Evolutionary conservation across 1,140 invertebrate species (phyloP).

Genomic region (Drosophila orosa): DNA sequence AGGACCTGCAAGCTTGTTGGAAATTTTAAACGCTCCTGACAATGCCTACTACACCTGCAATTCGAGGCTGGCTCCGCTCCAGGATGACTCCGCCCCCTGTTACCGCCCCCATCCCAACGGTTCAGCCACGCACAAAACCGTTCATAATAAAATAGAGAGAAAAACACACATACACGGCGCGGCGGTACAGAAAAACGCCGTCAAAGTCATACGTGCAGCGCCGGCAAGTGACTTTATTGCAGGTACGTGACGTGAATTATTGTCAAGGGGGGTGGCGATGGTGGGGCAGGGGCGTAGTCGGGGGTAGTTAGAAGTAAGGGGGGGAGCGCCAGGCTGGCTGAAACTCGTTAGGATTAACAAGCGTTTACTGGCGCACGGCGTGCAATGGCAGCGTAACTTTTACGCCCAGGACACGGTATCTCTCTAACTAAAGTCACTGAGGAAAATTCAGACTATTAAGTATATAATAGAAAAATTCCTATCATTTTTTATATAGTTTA

Average conservation of each 20-base stretch:
- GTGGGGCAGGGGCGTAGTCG: not conserved
- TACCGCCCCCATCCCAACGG: not conserved
- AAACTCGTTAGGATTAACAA: slow-evolving; percentile 83
- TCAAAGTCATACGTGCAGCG: slow-evolving; percentile 81
- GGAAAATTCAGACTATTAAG: not conserved
- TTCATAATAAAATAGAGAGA: slow-evolving; percentile 76
- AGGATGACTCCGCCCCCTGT: slow-evolving; percentile 11
- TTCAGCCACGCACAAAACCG: slow-evolving; percentile 70
- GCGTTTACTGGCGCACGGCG: slow-evolving; percentile 77
- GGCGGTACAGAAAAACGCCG: slow-evolving; percentile 58
- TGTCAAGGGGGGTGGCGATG: slow-evolving; percentile 51
- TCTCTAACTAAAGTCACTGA: slow-evolving; percentile 1
- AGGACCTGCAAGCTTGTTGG: slow-evolving; percentile 26
- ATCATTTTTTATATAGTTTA: not conserved
- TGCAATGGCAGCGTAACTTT: slow-evolving; percentile 67
- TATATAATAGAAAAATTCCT: not conserved
- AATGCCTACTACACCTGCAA: slow-evolving; percentile 45
- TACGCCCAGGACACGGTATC: slow-evolving; percentile 37
- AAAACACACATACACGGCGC: slow-evolving; percentile 26
- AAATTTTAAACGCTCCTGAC: slow-evolving; percentile 47
- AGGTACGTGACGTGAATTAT: slow-evolving; percentile 82
- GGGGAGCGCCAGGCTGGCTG: slow-evolving; percentile 19
- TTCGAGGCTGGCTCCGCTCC: slow-evolving; percentile 9
- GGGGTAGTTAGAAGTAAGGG: slow-evolving; percentile 2
- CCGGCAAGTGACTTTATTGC: slow-evolving; percentile 82